Percentiles rank a stretch among this genome's conserved stretches.
These are phyloP conservation scores for Steinernema feltiae DNA, from an alignment of 1,140 invertebrate species.

Conservation along the genomic window DNA sequence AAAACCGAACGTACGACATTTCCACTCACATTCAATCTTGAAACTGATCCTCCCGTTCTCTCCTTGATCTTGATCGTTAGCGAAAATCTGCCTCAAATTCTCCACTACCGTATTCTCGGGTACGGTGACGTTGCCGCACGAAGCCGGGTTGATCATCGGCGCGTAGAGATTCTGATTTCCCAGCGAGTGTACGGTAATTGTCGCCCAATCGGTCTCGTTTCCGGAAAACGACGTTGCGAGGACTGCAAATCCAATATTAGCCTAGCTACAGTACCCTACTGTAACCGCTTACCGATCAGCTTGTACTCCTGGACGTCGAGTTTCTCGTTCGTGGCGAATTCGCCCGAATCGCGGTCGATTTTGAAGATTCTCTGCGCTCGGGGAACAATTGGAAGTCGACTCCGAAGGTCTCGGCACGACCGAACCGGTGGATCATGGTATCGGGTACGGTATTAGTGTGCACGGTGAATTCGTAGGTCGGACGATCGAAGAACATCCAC, in stretches of 20 bases:
- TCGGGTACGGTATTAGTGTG: slow-evolving; percentile 1
- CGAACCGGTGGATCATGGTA: not conserved
- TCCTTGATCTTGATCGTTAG: slow-evolving; percentile 19
- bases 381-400: slow-evolving; percentile 5
- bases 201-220: not conserved
- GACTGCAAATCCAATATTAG: not conserved
- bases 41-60: slow-evolving; percentile 12
- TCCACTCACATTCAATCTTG: slow-evolving; percentile 24
- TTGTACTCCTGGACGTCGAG: slow-evolving; percentile 2
- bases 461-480: slow-evolving; percentile 3
- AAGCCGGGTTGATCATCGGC: slow-evolving; percentile 23
- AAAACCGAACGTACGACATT: not conserved
- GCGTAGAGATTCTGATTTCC: not conserved
- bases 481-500: slow-evolving; percentile 28
- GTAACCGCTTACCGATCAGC: not conserved
- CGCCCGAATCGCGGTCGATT: not conserved
- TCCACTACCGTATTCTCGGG: slow-evolving; percentile 25
- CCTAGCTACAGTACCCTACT: not conserved
- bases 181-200: not conserved
- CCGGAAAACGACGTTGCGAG: not conserved
- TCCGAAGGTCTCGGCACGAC: not conserved
- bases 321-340: not conserved
- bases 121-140: slow-evolving; percentile 27
- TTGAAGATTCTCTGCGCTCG: not conserved
- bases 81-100: slow-evolving; percentile 26